A percentile compares a stretch with the other conserved stretches of the same genome.
phyloP scores from a whole-genome alignment of 2,888 invertebrate genomes.

The Penaeus monodon region DNA sequence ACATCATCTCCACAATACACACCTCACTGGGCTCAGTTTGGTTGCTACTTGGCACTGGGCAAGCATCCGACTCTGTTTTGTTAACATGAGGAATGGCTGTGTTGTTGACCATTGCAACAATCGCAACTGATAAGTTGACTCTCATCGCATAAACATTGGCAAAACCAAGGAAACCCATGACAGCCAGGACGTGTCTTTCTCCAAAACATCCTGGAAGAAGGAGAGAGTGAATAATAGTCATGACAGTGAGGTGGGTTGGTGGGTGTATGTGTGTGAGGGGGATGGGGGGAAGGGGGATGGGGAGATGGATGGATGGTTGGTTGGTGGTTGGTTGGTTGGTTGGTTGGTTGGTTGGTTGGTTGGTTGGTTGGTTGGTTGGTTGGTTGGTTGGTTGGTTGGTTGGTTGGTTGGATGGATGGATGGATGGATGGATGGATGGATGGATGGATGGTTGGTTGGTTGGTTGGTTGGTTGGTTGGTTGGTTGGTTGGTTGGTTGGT shows the following conservation, averaged over 20 bases:
- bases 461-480: too few species aligned
- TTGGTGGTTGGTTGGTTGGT: too few species aligned
- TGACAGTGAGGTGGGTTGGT: neutral
- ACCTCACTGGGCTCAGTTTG: slow-evolving; percentile 27
- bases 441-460: too few species aligned
- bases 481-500: too few species aligned
- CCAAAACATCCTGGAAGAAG: slow-evolving; percentile 36
- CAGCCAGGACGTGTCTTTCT: slow-evolving; percentile 80
- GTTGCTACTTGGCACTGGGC: slow-evolving; percentile 33
- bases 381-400: too few species aligned
- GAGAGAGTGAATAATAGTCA: neutral
- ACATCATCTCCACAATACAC: neutral
- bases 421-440: too few species aligned
- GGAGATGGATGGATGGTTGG: too few species aligned
- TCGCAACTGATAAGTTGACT: slow-evolving; percentile 91
- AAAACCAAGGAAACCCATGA: slow-evolving; percentile 89
- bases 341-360: too few species aligned
- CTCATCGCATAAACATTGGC: slow-evolving; percentile 91
- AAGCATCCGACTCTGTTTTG: slow-evolving; percentile 28
- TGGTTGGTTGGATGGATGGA: too few species aligned
- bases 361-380: too few species aligned
- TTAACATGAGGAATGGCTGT: slow-evolving; percentile 53
- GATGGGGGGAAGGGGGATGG: too few species aligned
- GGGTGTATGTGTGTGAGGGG: too few species aligned
- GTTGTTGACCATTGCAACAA: slow-evolving; percentile 87